Percentiles rank a stretch among this genome's conserved stretches.
Conservation (phyloP, 2,113 vertebrate genomes). For the Tragelaphus imberbis region DNA sequence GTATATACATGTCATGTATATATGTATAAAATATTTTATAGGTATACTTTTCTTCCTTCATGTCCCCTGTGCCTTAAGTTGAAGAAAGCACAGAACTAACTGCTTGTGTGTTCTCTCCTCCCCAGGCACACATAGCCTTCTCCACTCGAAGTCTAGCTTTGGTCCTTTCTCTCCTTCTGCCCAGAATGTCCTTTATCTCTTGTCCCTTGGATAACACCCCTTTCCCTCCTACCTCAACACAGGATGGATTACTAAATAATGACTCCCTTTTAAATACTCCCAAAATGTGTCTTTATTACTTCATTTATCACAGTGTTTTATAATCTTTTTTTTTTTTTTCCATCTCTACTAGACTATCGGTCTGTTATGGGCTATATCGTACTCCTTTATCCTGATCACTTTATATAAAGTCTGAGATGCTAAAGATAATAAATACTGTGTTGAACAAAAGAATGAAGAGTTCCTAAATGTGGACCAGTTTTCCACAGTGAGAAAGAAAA, state of each 20-base stretch:
- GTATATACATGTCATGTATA: neutral
- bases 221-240: neutral
- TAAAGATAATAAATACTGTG: neutral
- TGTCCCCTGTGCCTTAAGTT: neutral
- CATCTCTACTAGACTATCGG: neutral
- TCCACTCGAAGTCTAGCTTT: neutral
- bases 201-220: neutral
- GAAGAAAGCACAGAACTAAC: neutral
- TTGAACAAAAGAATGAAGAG: neutral
- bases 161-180: neutral
- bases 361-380: neutral
- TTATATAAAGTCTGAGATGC: neutral
- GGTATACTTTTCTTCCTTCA: neutral
- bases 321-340: neutral
- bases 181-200: neutral
- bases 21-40: neutral
- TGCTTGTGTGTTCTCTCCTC: neutral
- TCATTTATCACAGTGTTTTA: neutral
- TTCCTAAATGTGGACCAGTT: neutral
- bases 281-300: neutral
- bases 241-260: neutral
- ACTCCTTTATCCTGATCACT: neutral
- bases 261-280: neutral
- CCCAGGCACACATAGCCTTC: neutral
- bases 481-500: neutral